Evolutionary conservation across 2,797 vertebrate species (phyloP).

Genomic region (Xerus rutilus): DNA sequence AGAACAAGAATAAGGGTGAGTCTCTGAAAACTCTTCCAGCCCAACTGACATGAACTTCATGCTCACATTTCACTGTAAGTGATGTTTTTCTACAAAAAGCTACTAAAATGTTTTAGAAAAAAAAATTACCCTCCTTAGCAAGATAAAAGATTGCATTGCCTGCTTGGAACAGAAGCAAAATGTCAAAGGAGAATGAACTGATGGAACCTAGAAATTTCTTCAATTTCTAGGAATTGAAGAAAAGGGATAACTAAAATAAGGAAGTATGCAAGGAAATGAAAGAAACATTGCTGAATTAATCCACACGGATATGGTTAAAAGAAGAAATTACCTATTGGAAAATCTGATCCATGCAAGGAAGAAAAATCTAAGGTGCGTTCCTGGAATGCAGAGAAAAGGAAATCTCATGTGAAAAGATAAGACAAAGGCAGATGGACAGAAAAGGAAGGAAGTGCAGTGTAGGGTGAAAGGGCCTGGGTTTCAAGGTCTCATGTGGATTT

Average conservation of each 20-base stretch:
- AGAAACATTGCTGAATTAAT: not conserved
- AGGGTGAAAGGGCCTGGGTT: not conserved
- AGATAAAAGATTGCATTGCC: not conserved
- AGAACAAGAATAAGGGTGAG: not conserved
- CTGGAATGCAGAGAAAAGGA: not conserved
- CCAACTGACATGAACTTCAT: not conserved
- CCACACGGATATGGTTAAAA: accelerated
- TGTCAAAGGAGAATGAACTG: not conserved
- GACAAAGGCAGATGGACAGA: accelerated
- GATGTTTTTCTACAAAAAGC: not conserved
- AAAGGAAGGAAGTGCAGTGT: accelerated
- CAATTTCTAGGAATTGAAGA: not conserved
- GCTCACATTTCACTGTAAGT: not conserved
- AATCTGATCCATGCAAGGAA: not conserved
- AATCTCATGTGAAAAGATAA: accelerated
- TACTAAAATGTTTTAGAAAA: constrained; percentile 1
- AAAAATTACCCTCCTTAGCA: not conserved
- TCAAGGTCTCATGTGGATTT: accelerated
- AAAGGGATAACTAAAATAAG: not conserved
- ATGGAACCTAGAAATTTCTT: not conserved
- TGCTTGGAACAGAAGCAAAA: not conserved
- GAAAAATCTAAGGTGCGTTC: accelerated
- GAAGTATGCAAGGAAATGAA: not conserved
- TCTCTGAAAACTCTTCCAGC: not conserved
- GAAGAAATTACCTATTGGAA: not conserved